Evolutionary conservation across 1,140 invertebrate genomes (phyloP), one percentile per base, ranked within the genome.

Genomic region (Cecropterus lyciades): DNA sequence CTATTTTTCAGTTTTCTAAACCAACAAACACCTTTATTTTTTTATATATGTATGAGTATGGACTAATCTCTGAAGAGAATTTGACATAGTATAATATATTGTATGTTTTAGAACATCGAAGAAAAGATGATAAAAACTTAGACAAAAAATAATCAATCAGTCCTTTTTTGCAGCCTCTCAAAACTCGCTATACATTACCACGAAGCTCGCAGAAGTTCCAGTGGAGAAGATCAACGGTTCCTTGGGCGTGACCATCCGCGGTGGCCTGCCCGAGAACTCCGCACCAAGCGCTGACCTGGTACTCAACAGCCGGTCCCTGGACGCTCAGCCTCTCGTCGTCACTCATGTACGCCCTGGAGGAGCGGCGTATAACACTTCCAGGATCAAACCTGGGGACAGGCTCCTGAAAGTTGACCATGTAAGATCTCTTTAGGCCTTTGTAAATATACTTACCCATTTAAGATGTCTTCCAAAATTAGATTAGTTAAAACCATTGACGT

Each of bases 341-440:
- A 99, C 98, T 0, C 95, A 98, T 69, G 96, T 99, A 1, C 94
- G 97, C 73, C 95, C 96, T 0, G 96, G 97, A 52, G 97, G 98
- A 0, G 96, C 98, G 0, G 97, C 98, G 10, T 97, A 98, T 72
- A 96, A 93, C 65, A 94, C 93, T 9, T 93, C 86, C 1, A 95
- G 97, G 33, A 95, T 99, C 48, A 96, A 97, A 84, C 95, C 96
- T 7, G 97, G 97, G 1, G 98, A 99, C 86, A 94, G 98, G n/a
- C 92, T 99, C 1, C 72, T 99, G 10, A 97, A 97, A 49, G 96
- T 99, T 0, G 98, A 99, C 92, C 95, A 95, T 82, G 95, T 95
- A 70, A 89, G 27, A 42, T 55, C 48, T 52, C 11, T n/a, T 40
- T 11, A 0, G 9, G n/a, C n/a, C n/a, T n/a, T n/a, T n/a, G n/a